phyloP scores from a whole-genome alignment of 1,140 invertebrate genomes.

The Aphelenchoides avenae region DNA sequence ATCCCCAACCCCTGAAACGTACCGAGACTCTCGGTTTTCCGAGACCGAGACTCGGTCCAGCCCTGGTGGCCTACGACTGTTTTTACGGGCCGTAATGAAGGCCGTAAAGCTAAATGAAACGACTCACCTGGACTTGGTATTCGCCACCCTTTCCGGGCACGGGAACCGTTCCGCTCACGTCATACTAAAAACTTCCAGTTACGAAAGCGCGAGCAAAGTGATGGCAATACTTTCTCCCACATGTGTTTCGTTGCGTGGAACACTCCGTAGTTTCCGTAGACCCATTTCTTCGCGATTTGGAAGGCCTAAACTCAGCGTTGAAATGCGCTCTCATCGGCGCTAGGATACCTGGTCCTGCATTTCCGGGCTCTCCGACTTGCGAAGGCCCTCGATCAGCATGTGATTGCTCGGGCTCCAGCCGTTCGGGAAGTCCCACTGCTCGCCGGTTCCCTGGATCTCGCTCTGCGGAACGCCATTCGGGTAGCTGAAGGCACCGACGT shows the following conservation, averaged over 20 bases:
- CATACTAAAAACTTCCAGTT: conserved; percentile 33
- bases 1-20: too few relatives aligned
- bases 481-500: conserved; percentile 32
- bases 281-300: conserved; percentile 69
- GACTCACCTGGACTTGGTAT: conserved; percentile 17
- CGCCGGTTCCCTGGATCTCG: conserved; percentile 57
- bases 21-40: too few relatives aligned
- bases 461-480: conserved; percentile 45
- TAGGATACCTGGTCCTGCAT: conserved; percentile 35
- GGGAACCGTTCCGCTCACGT: conserved; percentile 14
- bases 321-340: conserved; percentile 65
- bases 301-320: conserved; percentile 68
- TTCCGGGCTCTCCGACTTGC: conserved; percentile 24
- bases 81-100: too few relatives aligned
- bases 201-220: too few relatives aligned
- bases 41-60: too few relatives aligned
- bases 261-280: conserved; percentile 74
- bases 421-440: conserved; percentile 60
- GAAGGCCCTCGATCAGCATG: conserved; percentile 45
- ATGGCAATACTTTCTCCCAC: conserved; percentile 79
- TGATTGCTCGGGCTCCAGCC: conserved; percentile 56
- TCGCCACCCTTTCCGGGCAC: conserved; percentile 11
- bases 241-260: conserved; percentile 70
- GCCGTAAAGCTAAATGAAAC: too few relatives aligned
- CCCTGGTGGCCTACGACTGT: too few relatives aligned